Conservation (phyloP, 2,113 vertebrate species). For the Aythya baeri region DNA sequence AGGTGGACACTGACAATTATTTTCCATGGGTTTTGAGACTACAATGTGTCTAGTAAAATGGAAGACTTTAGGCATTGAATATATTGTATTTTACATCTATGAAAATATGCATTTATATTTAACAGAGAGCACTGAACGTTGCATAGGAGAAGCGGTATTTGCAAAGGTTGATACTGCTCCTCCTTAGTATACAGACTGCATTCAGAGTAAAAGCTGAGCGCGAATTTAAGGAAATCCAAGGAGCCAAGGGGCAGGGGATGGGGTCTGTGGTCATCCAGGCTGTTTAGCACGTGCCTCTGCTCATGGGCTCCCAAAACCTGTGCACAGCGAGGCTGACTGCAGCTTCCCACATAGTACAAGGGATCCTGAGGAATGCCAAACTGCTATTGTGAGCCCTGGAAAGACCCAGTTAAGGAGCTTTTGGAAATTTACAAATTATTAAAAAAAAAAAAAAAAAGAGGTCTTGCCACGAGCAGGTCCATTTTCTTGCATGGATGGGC, state of each 20-base stretch:
- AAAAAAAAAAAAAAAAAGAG: not conserved
- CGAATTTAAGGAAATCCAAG: not conserved
- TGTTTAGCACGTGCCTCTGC: fast-evolving
- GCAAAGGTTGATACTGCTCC: not conserved
- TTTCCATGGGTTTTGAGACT: not conserved
- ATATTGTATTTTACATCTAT: not conserved
- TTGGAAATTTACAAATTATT: not conserved
- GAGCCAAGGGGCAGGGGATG: not conserved
- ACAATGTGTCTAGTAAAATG: not conserved
- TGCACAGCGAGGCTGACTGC: not conserved
- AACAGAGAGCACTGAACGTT: not conserved
- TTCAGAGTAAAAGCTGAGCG: not conserved
- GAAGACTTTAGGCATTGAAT: not conserved
- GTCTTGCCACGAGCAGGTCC: not conserved
- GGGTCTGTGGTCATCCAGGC: not conserved
- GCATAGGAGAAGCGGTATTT: not conserved
- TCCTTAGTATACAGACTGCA: not conserved
- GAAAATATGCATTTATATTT: not conserved
- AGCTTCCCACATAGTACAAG: not conserved
- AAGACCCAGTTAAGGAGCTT: not conserved
- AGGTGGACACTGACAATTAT: not conserved
- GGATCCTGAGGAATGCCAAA: not conserved
- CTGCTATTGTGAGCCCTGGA: not conserved
- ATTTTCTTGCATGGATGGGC: not conserved
- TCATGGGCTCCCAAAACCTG: not conserved